Conservation (phyloP, 2,113 vertebrate genomes). For the Corvus moneduloides region DNA sequence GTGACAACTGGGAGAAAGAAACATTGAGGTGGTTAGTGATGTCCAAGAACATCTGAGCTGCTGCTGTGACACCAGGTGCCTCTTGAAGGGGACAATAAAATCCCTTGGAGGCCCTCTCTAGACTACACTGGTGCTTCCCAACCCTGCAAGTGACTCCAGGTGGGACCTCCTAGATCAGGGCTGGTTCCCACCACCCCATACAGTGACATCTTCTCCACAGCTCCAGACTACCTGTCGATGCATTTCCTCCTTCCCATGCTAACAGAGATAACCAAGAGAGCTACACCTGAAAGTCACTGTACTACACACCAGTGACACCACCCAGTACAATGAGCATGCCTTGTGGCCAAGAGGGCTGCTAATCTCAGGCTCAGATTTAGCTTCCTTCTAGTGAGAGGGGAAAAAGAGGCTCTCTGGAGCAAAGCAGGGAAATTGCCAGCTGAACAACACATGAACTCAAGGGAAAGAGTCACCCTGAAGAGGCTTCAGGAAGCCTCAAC, state of each 20-base stretch:
- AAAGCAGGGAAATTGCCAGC: neutral
- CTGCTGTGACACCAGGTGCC: neutral
- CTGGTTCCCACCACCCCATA: neutral
- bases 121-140: neutral
- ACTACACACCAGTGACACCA: neutral
- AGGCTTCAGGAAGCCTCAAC: neutral
- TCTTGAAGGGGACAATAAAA: neutral
- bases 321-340: neutral
- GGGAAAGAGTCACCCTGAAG: neutral
- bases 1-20: conserved; percentile 89
- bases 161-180: neutral
- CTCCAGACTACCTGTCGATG: neutral
- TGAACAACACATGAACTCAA: neutral
- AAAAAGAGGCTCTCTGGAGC: neutral
- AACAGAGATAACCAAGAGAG: neutral
- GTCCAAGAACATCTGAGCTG: neutral
- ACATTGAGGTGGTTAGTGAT: conserved; percentile 69
- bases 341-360: neutral
- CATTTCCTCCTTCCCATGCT: neutral
- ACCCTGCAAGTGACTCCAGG: neutral
- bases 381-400: neutral
- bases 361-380: neutral
- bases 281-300: neutral
- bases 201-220: neutral
- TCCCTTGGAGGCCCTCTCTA: neutral